Conservation (phyloP, 2,888 invertebrate species). For the Gari tellinella region DNA sequence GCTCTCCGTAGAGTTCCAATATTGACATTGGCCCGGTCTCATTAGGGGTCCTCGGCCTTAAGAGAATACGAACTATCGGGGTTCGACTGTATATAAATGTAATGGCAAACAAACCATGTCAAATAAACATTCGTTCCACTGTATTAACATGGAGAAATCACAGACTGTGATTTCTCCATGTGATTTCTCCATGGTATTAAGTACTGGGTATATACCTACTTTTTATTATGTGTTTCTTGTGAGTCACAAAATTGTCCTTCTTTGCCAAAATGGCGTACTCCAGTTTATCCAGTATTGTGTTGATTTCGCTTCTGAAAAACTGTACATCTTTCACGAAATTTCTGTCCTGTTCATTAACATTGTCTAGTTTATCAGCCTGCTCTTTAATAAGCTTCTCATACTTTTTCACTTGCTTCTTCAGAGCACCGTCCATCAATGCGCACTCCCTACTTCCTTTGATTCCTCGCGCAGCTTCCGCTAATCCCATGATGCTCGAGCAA, state of each 20-base stretch:
- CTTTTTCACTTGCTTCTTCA: slow-evolving; percentile 40
- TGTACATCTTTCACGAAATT: slow-evolving; percentile 37
- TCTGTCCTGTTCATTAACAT: slow-evolving; percentile 40
- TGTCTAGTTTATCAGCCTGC: slow-evolving; percentile 22
- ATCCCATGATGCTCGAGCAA: slow-evolving; percentile 29
- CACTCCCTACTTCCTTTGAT: slow-evolving; percentile 48
- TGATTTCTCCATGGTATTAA: too few species aligned
- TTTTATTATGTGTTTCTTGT: slow-evolving; percentile 13
- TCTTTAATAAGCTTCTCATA: slow-evolving; percentile 43
- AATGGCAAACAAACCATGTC: too few species aligned
- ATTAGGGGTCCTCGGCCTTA: too few species aligned
- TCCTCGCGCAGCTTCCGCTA: slow-evolving; percentile 52
- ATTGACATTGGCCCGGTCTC: too few species aligned
- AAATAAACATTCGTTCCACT: too few species aligned
- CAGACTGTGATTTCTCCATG: too few species aligned
- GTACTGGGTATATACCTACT: too few species aligned
- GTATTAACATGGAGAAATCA: too few species aligned
- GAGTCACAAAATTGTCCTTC: slow-evolving; percentile 47
- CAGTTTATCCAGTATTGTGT: slow-evolving; percentile 48
- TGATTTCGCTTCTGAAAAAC: slow-evolving; percentile 38
- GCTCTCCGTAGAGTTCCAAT: too few species aligned
- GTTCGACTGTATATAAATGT: too few species aligned
- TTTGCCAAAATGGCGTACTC: slow-evolving; percentile 47
- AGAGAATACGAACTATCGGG: too few species aligned
- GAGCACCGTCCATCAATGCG: slow-evolving; percentile 23